Percentiles rank a stretch among this genome's conserved stretches.
These are phyloP conservation scores for Pangasianodon gigas DNA, from an alignment of 2,113 vertebrate genomes.

Conservation along the genomic window DNA sequence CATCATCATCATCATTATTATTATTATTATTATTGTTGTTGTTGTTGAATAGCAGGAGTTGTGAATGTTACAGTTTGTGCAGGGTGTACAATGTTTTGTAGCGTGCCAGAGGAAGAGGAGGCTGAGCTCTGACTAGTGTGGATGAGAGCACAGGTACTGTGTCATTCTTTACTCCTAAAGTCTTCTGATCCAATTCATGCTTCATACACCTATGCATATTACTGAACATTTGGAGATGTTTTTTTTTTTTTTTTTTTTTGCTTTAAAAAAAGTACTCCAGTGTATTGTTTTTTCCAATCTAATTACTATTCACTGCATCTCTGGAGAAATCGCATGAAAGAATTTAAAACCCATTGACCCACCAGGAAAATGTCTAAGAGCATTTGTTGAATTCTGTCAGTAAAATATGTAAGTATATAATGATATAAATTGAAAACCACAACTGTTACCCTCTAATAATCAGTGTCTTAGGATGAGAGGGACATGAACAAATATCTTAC, in stretches of 20 bases:
- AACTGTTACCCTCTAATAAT: neutral
- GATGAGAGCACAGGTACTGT: conserved; percentile 37
- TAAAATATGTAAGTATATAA: neutral
- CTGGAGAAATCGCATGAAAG: neutral
- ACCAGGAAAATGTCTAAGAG: neutral
- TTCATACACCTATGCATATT: neutral
- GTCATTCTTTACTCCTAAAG: neutral
- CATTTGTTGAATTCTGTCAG: neutral
- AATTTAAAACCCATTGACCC: neutral
- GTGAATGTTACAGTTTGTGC: neutral
- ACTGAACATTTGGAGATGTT: neutral
- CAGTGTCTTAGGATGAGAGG: neutral
- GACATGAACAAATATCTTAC: neutral
- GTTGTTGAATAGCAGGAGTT: neutral
- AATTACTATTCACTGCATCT: neutral
- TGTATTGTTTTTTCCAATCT: neutral
- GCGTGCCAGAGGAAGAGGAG: conserved; percentile 23
- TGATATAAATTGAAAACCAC: neutral
- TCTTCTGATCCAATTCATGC: neutral
- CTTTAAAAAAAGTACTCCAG: neutral
- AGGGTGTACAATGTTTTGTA: conserved; percentile 42
- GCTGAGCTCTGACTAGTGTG: neutral
- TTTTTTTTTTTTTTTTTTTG: neutral
- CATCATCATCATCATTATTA: neutral
- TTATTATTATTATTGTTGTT: neutral